Evolutionary conservation across 2,888 invertebrate genomes (phyloP).

Genomic region (Ophion obscuratus): DNA sequence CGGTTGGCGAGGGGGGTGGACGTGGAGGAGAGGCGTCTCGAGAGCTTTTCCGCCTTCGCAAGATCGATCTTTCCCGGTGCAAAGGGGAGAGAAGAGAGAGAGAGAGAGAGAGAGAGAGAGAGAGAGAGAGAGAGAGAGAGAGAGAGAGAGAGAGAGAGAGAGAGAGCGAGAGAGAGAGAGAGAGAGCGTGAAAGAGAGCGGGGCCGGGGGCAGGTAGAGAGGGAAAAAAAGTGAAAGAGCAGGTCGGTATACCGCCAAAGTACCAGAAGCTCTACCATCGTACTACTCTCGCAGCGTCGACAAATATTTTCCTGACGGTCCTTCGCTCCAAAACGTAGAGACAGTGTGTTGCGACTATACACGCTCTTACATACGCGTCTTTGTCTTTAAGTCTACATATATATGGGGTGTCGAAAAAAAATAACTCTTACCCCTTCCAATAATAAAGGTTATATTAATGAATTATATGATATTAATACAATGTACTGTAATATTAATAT

Average conservation of each 20-base stretch:
- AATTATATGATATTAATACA: too few relatives aligned
- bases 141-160: conserved; percentile 17
- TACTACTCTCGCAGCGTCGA: conserved; percentile 60
- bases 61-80: conserved; percentile 58
- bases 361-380: neutral
- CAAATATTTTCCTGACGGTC: conserved; percentile 65
- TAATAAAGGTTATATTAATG: too few relatives aligned
- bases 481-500: too few relatives aligned
- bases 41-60: conserved; percentile 56
- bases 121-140: neutral
- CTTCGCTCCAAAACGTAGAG: conserved; percentile 48
- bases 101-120: neutral
- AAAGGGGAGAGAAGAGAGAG: conserved; percentile 17
- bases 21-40: conserved; percentile 55
- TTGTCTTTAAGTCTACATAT: too few relatives aligned
- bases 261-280: conserved; percentile 52
- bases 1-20: neutral
- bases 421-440: too few relatives aligned
- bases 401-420: too few relatives aligned
- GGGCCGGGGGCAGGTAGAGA: neutral
- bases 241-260: conserved; percentile 44
- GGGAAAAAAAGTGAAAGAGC: conserved; percentile 23
- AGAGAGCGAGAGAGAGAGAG: conserved; percentile 16
- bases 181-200: neutral
- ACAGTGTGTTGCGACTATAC: conserved; percentile 10